phyloP scores from a whole-genome alignment of 1,140 invertebrate species.

The Onthophagus taurus region DNA sequence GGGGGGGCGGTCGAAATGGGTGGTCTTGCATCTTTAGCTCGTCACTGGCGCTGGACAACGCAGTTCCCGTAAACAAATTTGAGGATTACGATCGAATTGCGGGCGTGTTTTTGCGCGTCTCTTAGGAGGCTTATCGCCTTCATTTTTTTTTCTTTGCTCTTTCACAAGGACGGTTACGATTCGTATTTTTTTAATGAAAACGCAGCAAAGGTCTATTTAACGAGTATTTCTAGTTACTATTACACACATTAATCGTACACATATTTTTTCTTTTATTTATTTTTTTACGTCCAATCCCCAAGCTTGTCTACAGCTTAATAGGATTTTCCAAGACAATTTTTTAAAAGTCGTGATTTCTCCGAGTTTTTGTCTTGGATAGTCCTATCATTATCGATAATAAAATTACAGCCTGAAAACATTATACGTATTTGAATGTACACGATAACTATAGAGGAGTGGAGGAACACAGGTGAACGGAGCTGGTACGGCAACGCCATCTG shows the following conservation, averaged over 20 bases:
- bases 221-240: too few relatives aligned
- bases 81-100: slow-evolving; percentile 16
- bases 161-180: slow-evolving; percentile 31
- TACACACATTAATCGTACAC: too few relatives aligned
- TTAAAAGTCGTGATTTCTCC: too few relatives aligned
- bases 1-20: neutral
- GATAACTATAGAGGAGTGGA: slow-evolving; percentile 17
- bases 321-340: too few relatives aligned
- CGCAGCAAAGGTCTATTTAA: slow-evolving; percentile 4
- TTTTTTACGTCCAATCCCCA: slow-evolving; percentile 8
- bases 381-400: slow-evolving; percentile 18
- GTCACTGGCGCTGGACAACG: slow-evolving; percentile 16
- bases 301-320: slow-evolving; percentile 12
- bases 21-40: too few relatives aligned
- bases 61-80: slow-evolving; percentile 28
- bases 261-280: too few relatives aligned
- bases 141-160: neutral
- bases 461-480: slow-evolving; percentile 22
- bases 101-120: too few relatives aligned
- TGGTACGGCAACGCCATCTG: slow-evolving; percentile 20
- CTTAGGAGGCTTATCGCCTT: too few relatives aligned
- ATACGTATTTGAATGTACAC: slow-evolving; percentile 20
- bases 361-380: too few relatives aligned
- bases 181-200: slow-evolving; percentile 21
- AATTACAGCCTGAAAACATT: slow-evolving; percentile 25